Evolutionary conservation across 1,140 invertebrate genomes (phyloP), one percentile per base, ranked within the genome.

Genomic region (Meloidogyne floridensis): DNA sequence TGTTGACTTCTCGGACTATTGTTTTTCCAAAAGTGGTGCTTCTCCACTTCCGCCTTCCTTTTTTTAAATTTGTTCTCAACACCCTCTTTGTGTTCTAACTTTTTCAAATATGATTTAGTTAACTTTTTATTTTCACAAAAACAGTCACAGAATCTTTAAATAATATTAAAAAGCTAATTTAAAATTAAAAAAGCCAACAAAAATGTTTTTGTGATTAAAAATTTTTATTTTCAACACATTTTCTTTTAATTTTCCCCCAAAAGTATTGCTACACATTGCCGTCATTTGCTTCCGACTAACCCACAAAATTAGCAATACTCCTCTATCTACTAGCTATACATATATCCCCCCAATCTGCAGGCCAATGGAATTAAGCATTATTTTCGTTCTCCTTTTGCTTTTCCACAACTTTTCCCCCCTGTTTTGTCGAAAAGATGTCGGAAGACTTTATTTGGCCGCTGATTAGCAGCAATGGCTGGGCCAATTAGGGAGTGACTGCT

Each of bases 321-420:
- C 32, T 32, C 32, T 32, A 32, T 32, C 32, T 32, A 32, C 32
- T 32, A n/a, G n/a, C 59, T 65, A 65, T 65, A 15, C 7, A 6
- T 65, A 47, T 47, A 47, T 65, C 5, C n/a, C 13, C n/a, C 10
- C 5, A 65, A 65, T 65, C 59, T 65, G 15, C 7, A 65, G 59
- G 59, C 59, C 59, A 65, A 65, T 65, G n/a, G 59, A 65, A 65
- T 65, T 65, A 65, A 65, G 59, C 59, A 65, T 65, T 65, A 65
- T 65, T 65, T 65, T 65, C 59, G 10, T 65, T 65, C n/a, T 18
- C 7, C 15, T 59, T 59, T 65, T 65, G 5, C 15, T 65, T 65
- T 59, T 59, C 15, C 6, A n/a, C 59, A 65, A 65, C 59, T 65
- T 65, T 65, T 65, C n/a, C 59, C 59, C n/a, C 59, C 59, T 65